These are phyloP conservation scores for Agrochola lychnidis DNA, from an alignment of 2,888 invertebrate species.

Conservation along the genomic window DNA sequence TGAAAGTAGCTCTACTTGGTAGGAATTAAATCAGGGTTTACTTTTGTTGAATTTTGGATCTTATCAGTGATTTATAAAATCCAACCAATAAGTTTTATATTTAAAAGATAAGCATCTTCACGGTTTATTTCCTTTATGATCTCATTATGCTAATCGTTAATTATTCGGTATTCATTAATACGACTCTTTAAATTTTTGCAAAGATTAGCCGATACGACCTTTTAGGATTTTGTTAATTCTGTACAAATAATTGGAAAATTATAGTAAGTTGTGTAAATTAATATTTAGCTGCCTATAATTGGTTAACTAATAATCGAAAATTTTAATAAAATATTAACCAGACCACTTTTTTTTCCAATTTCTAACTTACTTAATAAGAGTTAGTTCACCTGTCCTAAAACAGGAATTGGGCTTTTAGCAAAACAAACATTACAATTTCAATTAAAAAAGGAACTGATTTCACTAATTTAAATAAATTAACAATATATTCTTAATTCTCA, in stretches of 20 bases:
- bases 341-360: slow-evolving; percentile 4
- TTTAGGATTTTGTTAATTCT: slow-evolving; percentile 13
- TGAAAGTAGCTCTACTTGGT: slow-evolving; percentile 29
- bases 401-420: slow-evolving; percentile 49
- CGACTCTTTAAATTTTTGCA: neutral
- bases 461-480: slow-evolving; percentile 83
- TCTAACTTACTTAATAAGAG: neutral
- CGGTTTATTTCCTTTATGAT: slow-evolving; percentile 59
- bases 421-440: slow-evolving; percentile 69
- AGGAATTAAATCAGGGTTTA: neutral
- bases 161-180: slow-evolving; percentile 43
- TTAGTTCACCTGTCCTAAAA: slow-evolving; percentile 21
- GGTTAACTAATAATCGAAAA: neutral
- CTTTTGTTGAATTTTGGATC: slow-evolving; percentile 12
- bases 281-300: neutral
- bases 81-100: slow-evolving; percentile 37
- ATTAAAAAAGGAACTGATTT: slow-evolving; percentile 72
- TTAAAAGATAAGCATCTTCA: slow-evolving; percentile 53
- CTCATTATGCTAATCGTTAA: slow-evolving; percentile 55
- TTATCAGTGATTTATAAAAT: slow-evolving; percentile 39
- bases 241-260: slow-evolving; percentile 13
- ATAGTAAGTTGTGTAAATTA: neutral
- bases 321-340: neutral
- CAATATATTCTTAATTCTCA: slow-evolving; percentile 72
- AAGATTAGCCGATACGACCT: neutral